A percentile compares a stretch with the other conserved stretches of the same genome.
These are phyloP conservation scores for Myotis lucifugus DNA, from an alignment of 2,113 vertebrate genomes.

Conservation along the genomic window DNA sequence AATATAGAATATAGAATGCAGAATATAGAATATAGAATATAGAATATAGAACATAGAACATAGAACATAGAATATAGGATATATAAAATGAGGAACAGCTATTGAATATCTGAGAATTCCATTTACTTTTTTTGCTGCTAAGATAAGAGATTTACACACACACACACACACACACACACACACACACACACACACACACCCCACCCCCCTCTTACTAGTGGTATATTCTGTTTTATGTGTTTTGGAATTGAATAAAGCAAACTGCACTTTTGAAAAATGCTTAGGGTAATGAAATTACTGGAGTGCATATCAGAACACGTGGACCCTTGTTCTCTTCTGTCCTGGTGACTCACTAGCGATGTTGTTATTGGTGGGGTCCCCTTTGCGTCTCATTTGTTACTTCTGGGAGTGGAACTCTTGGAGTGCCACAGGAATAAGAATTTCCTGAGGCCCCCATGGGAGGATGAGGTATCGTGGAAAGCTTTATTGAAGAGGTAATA, in stretches of 20 bases:
- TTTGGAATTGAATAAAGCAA: slow-evolving; percentile 26
- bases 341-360: not conserved
- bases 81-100: not conserved
- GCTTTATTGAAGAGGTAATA: too few species aligned
- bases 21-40: not conserved
- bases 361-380: too few species aligned
- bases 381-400: too few species aligned
- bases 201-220: not conserved
- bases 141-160: not conserved
- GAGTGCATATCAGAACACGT: not conserved
- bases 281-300: not conserved
- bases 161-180: not conserved
- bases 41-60: not conserved
- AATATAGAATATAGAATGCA: not conserved
- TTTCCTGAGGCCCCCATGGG: too few species aligned
- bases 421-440: too few species aligned
- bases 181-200: not conserved
- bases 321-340: not conserved
- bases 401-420: too few species aligned
- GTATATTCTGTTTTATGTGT: not conserved
- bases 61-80: too few species aligned
- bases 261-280: not conserved
- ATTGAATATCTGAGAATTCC: not conserved
- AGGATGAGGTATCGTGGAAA: too few species aligned
- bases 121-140: slow-evolving; percentile 36